These are phyloP conservation scores for Sorex maritimensis DNA, from an alignment of 2,797 vertebrate species.

Conservation along the genomic window DNA sequence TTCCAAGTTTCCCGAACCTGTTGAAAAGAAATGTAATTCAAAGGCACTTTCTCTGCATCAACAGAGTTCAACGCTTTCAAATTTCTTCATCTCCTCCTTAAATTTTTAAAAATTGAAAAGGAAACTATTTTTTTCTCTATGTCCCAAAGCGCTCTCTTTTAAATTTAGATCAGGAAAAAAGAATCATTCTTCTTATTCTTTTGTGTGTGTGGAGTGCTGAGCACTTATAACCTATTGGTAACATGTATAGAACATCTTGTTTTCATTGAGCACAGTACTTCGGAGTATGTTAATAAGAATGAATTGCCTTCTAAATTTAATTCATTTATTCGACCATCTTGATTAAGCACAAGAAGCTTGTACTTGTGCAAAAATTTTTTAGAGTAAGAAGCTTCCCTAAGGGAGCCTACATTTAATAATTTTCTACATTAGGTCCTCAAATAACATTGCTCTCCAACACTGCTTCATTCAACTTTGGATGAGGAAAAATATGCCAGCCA, in stretches of 20 bases:
- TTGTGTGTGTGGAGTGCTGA: not conserved
- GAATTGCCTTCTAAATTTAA: not conserved
- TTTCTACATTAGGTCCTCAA: not conserved
- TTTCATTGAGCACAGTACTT: not conserved
- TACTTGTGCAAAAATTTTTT: not conserved
- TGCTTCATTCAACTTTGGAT: not conserved
- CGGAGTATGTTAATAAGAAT: constrained; percentile 8
- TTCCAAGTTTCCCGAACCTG: constrained; percentile 34
- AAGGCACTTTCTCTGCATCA: constrained; percentile 11
- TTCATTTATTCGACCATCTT: constrained; percentile 24
- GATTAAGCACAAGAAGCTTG: constrained; percentile 25
- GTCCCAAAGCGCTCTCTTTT: constrained; percentile 10
- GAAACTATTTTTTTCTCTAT: not conserved
- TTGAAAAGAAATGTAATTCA: constrained; percentile 56
- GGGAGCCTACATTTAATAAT: not conserved
- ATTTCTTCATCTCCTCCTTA: not conserved
- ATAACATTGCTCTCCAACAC: not conserved
- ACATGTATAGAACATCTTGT: constrained; percentile 25
- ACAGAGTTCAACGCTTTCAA: constrained; percentile 8
- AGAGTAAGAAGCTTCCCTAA: constrained; percentile 25
- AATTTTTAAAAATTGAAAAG: constrained; percentile 34
- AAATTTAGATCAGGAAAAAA: not conserved
- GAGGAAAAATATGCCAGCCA: not conserved
- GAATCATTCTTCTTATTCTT: not conserved
- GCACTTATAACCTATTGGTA: not conserved